A percentile compares a stretch with the other conserved stretches of the same genome.
Evolutionary conservation across 2,113 vertebrate species (phyloP).

Genomic region (pig (Sus scrofa)): T2T-Sscrofa CM000821.6:55255001-55255500

Average conservation of each 20-base stretch:
- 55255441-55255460: slow-evolving; percentile 3
- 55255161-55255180: slow-evolving; percentile 21
- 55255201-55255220: slow-evolving; percentile 63
- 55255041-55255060: slow-evolving; percentile 49
- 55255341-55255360: slow-evolving; percentile 45
- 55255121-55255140: slow-evolving; percentile 18
- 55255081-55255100: slow-evolving; percentile 4
- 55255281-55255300: background rate
- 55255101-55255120: slow-evolving; percentile 24
- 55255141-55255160: slow-evolving; percentile 23
- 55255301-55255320: slow-evolving; percentile 26
- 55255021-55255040: slow-evolving; percentile 48
- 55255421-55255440: background rate
- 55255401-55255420: background rate
- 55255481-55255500: slow-evolving; percentile 67
- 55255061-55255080: background rate
- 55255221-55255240: slow-evolving; percentile 30
- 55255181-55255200: background rate
- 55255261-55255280: slow-evolving; percentile 1
- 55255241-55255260: background rate
- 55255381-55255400: background rate
- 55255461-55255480: slow-evolving; percentile 11
- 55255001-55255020: slow-evolving; percentile 27
- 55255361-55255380: slow-evolving; percentile 7
- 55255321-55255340: slow-evolving; percentile 54